Evolutionary conservation across 2,888 invertebrate genomes (phyloP).

Genomic region (Sinelater perroti): DNA sequence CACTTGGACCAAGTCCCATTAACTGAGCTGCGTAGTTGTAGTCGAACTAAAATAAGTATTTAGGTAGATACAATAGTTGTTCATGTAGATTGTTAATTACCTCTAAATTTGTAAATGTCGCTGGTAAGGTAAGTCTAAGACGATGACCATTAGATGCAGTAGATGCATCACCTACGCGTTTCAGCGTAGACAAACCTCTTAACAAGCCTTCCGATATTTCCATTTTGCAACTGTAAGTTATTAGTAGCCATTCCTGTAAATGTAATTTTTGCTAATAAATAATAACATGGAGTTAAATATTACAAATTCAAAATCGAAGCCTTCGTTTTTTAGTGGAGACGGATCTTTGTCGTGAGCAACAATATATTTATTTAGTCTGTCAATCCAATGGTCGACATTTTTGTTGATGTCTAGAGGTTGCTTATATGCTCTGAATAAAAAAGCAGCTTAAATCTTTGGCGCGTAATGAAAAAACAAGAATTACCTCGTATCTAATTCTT

Average conservation of each 20-base stretch:
- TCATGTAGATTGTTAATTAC: background rate
- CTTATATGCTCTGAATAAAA: too few species aligned
- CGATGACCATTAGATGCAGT: slow-evolving; percentile 33
- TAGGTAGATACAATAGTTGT: background rate
- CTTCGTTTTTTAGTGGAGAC: background rate
- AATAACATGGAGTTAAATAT: background rate
- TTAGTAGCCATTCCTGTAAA: slow-evolving; percentile 1
- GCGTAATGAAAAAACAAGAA: too few species aligned
- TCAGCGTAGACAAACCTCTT: slow-evolving; percentile 62
- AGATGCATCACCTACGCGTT: slow-evolving; percentile 61
- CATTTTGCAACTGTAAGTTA: slow-evolving; percentile 59
- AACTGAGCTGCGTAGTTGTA: slow-evolving; percentile 64
- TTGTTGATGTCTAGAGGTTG: slow-evolving; percentile 1
- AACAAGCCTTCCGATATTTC: slow-evolving; percentile 62
- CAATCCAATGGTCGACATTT: background rate
- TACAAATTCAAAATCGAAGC: slow-evolving; percentile 3
- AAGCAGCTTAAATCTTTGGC: too few species aligned
- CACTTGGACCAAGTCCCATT: slow-evolving; percentile 65
- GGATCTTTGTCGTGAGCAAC: background rate
- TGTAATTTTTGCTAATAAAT: background rate
- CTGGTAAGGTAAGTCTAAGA: slow-evolving; percentile 25
- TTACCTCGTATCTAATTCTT: too few species aligned
- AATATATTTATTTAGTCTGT: background rate
- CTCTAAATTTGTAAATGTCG: slow-evolving; percentile 20
- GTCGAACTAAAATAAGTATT: slow-evolving; percentile 59